Conservation (phyloP, 2,113 vertebrate genomes). For the Gobius niger region DNA sequence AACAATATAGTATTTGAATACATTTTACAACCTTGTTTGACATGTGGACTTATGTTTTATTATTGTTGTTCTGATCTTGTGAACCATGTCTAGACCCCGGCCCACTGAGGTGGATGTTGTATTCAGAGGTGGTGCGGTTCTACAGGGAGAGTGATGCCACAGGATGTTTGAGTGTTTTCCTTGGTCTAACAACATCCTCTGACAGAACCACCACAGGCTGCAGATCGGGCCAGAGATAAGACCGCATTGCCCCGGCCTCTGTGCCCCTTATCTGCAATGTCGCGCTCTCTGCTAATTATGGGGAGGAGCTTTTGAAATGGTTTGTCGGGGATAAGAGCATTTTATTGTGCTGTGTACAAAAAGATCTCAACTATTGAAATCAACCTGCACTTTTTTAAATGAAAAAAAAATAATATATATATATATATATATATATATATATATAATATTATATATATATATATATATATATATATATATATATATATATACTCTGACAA, state of each 20-base stretch:
- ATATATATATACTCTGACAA: too few species aligned
- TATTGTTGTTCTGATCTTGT: too few species aligned
- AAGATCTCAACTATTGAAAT: constrained; percentile 19
- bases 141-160: constrained; percentile 55
- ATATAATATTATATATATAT: too few species aligned
- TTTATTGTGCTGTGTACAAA: constrained; percentile 25
- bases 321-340: constrained; percentile 47
- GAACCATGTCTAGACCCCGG: too few species aligned
- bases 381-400: constrained; percentile 15
- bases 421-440: too few species aligned
- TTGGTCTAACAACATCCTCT: constrained; percentile 82
- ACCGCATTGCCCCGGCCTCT: constrained; percentile 66
- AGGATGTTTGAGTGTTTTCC: constrained; percentile 82
- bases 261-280: constrained; percentile 74
- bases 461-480: too few species aligned
- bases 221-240: constrained; percentile 77
- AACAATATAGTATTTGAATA: too few species aligned
- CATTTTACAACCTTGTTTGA: too few species aligned
- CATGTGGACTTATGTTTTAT: too few species aligned
- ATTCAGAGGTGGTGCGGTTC: constrained; percentile 10
- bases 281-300: constrained; percentile 63
- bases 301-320: constrained; percentile 51
- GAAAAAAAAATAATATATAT: too few species aligned
- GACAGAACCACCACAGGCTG: constrained; percentile 70
- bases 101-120: constrained; percentile 44